These are phyloP conservation scores for Peromyscus leucopus DNA, from an alignment of 2,113 vertebrate genomes.

Conservation along the genomic window DNA sequence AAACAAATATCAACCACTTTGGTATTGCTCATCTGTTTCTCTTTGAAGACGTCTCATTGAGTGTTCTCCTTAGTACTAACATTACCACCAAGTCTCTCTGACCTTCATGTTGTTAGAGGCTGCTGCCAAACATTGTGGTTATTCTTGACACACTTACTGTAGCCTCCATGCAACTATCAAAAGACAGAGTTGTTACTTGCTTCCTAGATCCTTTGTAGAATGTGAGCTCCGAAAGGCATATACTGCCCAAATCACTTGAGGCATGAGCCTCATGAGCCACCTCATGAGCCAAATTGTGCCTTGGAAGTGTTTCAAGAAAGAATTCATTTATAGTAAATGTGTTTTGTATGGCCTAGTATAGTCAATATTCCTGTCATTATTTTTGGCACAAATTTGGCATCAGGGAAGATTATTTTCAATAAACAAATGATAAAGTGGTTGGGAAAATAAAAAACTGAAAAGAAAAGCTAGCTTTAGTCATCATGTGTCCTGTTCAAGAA, in stretches of 20 bases:
- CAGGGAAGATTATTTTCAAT: slow-evolving; percentile 2
- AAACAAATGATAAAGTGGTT: slow-evolving; percentile 6
- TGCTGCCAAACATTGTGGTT: neutral
- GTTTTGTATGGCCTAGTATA: neutral
- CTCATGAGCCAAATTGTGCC: neutral
- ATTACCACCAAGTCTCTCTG: neutral
- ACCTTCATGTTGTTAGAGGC: neutral
- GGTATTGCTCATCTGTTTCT: neutral
- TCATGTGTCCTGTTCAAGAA: neutral
- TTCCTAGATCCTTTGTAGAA: slow-evolving; percentile 45
- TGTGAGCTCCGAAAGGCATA: neutral
- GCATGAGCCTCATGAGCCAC: neutral
- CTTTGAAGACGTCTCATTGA: neutral
- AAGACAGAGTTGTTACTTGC: neutral
- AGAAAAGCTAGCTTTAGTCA: neutral
- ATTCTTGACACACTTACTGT: neutral
- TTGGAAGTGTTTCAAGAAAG: slow-evolving; percentile 34
- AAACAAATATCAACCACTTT: neutral
- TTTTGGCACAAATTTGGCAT: neutral
- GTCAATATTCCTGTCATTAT: neutral
- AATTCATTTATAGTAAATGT: neutral
- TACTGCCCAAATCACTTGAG: slow-evolving; percentile 19
- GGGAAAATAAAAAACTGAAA: slow-evolving; percentile 48
- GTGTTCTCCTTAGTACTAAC: neutral
- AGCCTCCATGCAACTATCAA: neutral